A percentile compares a stretch with the other conserved stretches of the same genome.
phyloP scores from a whole-genome alignment of 2,113 vertebrate genomes.

The Nannospalax galili region DNA sequence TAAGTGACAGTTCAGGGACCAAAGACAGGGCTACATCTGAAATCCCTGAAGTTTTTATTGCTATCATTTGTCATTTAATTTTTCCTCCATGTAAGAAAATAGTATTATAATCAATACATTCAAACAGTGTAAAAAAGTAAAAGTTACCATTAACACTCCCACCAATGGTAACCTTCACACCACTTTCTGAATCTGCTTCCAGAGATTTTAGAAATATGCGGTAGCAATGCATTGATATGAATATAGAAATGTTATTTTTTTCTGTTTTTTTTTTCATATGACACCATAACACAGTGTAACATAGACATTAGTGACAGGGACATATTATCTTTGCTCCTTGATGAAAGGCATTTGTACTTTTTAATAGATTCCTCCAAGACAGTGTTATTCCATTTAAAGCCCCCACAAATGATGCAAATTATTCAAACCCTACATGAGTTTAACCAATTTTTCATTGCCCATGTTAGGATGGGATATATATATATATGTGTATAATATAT shows the following conservation, averaged over 20 bases:
- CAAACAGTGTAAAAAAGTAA: not conserved
- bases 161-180: not conserved
- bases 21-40: not conserved
- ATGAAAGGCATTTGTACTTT: too few species aligned
- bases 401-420: too few species aligned
- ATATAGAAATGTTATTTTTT: not conserved
- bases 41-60: not conserved
- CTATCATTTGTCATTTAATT: conserved; percentile 4
- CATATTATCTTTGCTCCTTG: too few species aligned
- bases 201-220: conserved; percentile 23
- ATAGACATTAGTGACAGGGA: too few species aligned
- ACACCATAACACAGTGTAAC: too few species aligned
- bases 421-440: too few species aligned
- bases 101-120: not conserved
- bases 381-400: too few species aligned
- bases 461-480: too few species aligned
- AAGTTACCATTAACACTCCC: not conserved
- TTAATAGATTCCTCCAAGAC: too few species aligned
- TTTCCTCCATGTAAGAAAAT: not conserved
- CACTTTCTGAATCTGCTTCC: not conserved
- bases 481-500: too few species aligned
- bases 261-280: too few species aligned
- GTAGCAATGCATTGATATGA: not conserved
- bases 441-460: too few species aligned
- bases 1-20: not conserved